phyloP scores from a whole-genome alignment of 1,140 invertebrate genomes.

The Branchinecta lindahli region DNA sequence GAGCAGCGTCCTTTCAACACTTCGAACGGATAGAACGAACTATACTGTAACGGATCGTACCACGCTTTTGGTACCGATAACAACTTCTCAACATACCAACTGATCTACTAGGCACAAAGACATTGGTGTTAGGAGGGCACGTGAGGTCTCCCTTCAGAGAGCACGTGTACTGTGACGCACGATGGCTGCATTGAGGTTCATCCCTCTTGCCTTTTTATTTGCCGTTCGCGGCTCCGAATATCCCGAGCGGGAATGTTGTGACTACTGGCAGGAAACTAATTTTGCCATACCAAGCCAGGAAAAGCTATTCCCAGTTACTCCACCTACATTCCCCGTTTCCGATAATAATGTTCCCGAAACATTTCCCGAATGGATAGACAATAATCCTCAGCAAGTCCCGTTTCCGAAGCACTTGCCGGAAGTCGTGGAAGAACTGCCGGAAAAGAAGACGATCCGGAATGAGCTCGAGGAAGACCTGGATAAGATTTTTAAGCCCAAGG shows the following conservation, averaged over 20 bases:
- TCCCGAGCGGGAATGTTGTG: not conserved
- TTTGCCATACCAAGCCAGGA: constrained; percentile 1
- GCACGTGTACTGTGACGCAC: too few relatives aligned
- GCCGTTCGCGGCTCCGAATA: not conserved
- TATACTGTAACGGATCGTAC: too few relatives aligned
- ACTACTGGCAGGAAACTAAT: not conserved
- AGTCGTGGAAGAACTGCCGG: not conserved
- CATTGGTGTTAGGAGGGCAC: too few relatives aligned
- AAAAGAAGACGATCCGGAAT: not conserved
- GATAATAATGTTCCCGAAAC: constrained; percentile 3
- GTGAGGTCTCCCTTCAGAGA: too few relatives aligned
- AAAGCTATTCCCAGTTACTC: not conserved
- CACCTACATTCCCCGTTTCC: not conserved
- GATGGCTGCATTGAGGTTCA: too few relatives aligned
- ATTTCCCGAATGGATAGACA: not conserved
- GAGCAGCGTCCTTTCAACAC: too few relatives aligned
- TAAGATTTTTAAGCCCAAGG: not conserved
- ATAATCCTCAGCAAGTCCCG: not conserved
- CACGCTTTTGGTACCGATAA: too few relatives aligned
- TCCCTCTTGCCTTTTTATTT: too few relatives aligned
- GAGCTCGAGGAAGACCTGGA: not conserved
- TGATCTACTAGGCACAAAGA: too few relatives aligned
- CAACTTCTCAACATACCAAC: too few relatives aligned
- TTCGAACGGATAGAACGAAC: too few relatives aligned
- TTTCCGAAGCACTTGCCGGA: constrained; percentile 2